Evolutionary conservation across 2,113 vertebrate genomes (phyloP).

Genomic region (Nothobranchius kuhntae): DNA sequence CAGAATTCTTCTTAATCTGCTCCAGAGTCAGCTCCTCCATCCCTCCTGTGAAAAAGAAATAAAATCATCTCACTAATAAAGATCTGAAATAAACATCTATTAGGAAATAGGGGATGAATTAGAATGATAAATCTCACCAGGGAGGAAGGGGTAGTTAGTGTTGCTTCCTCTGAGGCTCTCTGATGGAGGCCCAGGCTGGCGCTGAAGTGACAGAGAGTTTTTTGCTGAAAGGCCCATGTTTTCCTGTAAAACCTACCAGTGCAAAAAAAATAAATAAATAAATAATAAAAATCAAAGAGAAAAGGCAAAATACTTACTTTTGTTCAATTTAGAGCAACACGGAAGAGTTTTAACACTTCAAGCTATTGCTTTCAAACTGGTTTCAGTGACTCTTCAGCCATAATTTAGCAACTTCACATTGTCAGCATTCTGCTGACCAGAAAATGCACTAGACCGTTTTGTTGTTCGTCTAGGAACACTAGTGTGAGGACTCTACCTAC

Average conservation of each 20-base stretch:
- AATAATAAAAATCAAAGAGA: not conserved
- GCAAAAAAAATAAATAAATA: not conserved
- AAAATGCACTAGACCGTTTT: too few species aligned
- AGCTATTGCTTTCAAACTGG: too few species aligned
- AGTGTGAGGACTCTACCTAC: too few species aligned
- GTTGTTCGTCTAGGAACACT: too few species aligned
- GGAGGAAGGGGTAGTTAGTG: conserved; percentile 89
- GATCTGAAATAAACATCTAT: too few species aligned
- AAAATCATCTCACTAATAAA: not conserved
- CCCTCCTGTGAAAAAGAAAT: conserved; percentile 73
- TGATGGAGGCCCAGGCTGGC: conserved; percentile 84
- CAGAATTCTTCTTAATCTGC: conserved; percentile 80
- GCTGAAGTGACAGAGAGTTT: conserved; percentile 88
- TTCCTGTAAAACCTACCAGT: conserved; percentile 81
- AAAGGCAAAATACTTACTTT: not conserved
- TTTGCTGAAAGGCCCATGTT: conserved; percentile 86
- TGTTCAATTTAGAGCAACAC: not conserved
- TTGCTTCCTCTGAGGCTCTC: conserved; percentile 88
- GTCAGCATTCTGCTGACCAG: too few species aligned
- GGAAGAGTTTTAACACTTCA: too few species aligned
- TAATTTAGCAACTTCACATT: too few species aligned
- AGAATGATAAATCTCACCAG: conserved; percentile 72
- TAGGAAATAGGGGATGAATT: not conserved
- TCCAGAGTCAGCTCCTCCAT: conserved; percentile 90
- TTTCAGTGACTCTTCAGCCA: too few species aligned